Evolutionary conservation across 2,797 vertebrate species (phyloP).

Genomic region (Taeniopygia guttata): DNA sequence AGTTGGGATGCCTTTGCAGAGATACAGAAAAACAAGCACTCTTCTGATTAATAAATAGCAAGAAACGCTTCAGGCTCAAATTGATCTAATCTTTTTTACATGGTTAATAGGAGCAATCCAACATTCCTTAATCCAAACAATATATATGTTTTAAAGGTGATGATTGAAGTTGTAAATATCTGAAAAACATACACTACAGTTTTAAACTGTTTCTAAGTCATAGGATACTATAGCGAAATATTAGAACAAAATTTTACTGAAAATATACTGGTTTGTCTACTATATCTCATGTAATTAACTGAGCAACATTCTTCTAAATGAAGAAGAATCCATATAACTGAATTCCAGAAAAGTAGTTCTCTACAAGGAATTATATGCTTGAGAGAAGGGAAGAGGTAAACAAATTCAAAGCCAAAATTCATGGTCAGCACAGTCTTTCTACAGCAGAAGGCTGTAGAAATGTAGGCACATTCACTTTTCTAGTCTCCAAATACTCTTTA

Average conservation of each 20-base stretch:
- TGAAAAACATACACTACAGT: neutral
- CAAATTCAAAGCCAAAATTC: neutral
- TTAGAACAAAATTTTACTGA: neutral
- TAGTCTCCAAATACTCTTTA: neutral
- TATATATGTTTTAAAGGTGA: neutral
- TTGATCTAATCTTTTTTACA: neutral
- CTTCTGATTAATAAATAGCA: neutral
- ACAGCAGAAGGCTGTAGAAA: neutral
- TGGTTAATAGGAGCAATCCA: neutral
- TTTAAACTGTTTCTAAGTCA: neutral
- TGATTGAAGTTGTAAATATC: neutral
- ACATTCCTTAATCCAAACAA: neutral
- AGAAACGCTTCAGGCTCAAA: neutral
- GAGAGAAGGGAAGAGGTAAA: neutral
- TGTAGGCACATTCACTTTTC: neutral
- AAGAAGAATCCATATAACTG: neutral
- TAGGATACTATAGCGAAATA: neutral
- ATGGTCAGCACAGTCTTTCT: neutral
- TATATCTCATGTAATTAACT: neutral
- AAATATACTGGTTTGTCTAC: neutral
- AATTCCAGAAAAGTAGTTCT: neutral
- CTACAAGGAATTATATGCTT: neutral
- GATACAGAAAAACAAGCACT: accelerated
- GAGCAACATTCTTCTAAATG: neutral
- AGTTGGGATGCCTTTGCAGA: neutral